These are phyloP conservation scores for Papilio glaucus DNA, from an alignment of 1,140 invertebrate genomes.

Conservation along the genomic window DNA sequence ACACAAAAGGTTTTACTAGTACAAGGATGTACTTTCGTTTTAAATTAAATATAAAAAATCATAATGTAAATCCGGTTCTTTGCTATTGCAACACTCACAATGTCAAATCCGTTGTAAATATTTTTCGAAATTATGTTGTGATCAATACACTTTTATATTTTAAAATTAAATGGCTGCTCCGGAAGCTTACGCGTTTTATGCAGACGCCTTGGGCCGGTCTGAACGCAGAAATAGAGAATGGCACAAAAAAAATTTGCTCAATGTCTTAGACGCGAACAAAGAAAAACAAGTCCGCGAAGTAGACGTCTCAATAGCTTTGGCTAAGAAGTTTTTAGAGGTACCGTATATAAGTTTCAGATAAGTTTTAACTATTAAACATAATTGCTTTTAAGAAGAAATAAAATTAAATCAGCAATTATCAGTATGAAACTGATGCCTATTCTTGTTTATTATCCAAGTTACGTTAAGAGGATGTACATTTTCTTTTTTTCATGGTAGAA, in stretches of 20 bases:
- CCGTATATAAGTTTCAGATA: constrained; percentile 5
- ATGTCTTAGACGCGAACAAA: constrained; percentile 57
- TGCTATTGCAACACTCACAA: neutral
- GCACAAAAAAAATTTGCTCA: constrained; percentile 60
- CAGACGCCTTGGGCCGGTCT: constrained; percentile 53
- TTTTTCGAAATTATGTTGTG: constrained; percentile 20
- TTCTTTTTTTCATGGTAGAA: no score
- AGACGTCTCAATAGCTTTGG: constrained; percentile 57
- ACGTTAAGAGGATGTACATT: no score
- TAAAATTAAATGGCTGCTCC: constrained; percentile 2
- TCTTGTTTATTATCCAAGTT: no score
- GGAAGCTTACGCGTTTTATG: constrained; percentile 45
- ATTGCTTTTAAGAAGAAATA: neutral
- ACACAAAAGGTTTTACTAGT: no score
- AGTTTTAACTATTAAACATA: neutral
- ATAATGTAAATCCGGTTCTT: neutral
- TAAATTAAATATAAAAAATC: no score
- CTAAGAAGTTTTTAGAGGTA: constrained; percentile 57
- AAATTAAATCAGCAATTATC: no score
- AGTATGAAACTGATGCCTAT: no score
- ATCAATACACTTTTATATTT: neutral
- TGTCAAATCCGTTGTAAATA: neutral
- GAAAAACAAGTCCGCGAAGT: constrained; percentile 62
- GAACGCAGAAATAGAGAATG: constrained; percentile 53
- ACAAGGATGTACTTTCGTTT: no score